Evolutionary conservation across 2,797 vertebrate genomes (phyloP), one percentile per base, ranked within the genome.

Genomic region (Gouania willdenowi): DNA sequence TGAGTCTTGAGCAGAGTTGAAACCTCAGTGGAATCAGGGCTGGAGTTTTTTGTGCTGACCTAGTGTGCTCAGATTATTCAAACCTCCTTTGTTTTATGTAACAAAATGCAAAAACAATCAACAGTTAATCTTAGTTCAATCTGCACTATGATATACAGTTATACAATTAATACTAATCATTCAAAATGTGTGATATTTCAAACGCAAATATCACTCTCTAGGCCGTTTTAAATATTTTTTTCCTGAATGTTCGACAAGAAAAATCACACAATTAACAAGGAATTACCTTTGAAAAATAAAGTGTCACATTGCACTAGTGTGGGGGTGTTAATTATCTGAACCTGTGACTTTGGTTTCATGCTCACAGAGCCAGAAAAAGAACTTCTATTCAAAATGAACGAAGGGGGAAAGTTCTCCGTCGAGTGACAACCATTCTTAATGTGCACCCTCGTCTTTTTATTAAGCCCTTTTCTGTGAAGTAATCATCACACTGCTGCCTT

Each of bases 321-420:
- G 36, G 41, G 29, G 41, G 29, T 67, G 53, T 61, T 69, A 63
- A 67, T 69, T 69, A 71, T 66, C 52, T 66, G 41, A 40, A 34
- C 43, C 22, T 36, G 27, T 66, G 50, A 45, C 38, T 66, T 33
- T 41, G 39, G 52, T 38, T 52, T 21, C 4, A 39, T 36, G 58
- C 61, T 51, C 23, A 50, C 31, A 18, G 11, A 12, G 24, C 17
- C 27, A 32, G 10, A 17, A 8, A 33, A 34, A 49, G 20, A 59
- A 17, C 25, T 39, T 33, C 49, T 11, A 50, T 26, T 28, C 4
- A 33, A 42, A 66, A 38, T 3, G 1, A 1, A 16, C 9, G 24
- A 23, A 5, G 28, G 31, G 2, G 26, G 37, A 47, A 5, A 20
- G 3, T 11, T 3, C 25, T 22, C 19, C 10, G 28, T 3, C 1